Evolutionary conservation across 2,113 vertebrate species (phyloP), one percentile per base, ranked within the genome.

Genomic region (Sterrhoptilus dennistouni): DNA sequence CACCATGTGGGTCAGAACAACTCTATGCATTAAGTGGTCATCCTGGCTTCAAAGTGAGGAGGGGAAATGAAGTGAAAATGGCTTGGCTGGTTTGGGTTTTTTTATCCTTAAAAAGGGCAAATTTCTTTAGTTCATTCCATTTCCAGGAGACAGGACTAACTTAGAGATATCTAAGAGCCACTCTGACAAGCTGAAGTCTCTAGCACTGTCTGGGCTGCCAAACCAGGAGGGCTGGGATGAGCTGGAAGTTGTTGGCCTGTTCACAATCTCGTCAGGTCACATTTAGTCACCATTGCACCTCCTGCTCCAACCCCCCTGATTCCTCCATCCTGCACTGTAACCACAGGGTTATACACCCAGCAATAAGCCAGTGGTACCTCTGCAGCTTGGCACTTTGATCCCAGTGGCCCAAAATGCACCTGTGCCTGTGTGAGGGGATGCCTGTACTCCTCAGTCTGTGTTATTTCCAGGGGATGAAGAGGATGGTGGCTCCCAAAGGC

Each of bases 391-490:
- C 47, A 85, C 53, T 29, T 50, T 6, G 64, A 78, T 29, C 27
- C 36, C 23, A 24, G 54, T 15, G 25, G 29, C 50, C 50, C 74
- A 35, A 79, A 90, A 63, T 5, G 11, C 44, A 42, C 45, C 50
- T 29, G 52, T 87, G 54, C 20, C 57, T 0, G 0, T 49, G 49
- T 35, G 50, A 76, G 36, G 14, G n/a, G 20, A 25, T 56, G 36
- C 40, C 50, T 31, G 25, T 36, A 17, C 19, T 1, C 0, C 45
- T 77, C 9, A 2, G 13, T 11, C 42, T 0, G 0, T 42, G 20
- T 22, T 75, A 21, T 57, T 57, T 75, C 68, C 69, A 72, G 44
- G 40, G 14, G 5, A 6, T n/a, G 38, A 65, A 78, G 42, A 59
- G 40, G 36, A 61, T 1, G 12, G 40, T 2, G 8, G 24, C 4